Conservation (phyloP, 2,888 invertebrate genomes). For the Papilio demoleus region DNA sequence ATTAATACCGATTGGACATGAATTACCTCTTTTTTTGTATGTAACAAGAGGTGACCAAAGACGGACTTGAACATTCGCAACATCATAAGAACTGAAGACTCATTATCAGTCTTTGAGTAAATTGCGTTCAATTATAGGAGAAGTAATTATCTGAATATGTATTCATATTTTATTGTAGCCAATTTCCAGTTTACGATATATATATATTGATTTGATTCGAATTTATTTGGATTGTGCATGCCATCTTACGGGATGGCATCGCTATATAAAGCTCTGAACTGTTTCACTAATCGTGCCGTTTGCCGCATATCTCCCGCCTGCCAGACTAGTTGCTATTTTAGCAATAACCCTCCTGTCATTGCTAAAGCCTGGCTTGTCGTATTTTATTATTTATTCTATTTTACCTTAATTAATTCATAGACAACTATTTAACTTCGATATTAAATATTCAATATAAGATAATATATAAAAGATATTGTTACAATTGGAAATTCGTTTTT, state of each 20-base stretch:
- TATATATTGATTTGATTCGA: conserved; percentile 14
- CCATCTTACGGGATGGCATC: background rate
- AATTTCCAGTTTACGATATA: background rate
- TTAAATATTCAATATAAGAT: no score
- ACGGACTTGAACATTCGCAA: no score
- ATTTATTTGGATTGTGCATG: conserved; percentile 6
- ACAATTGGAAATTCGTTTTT: no score
- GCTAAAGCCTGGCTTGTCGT: background rate
- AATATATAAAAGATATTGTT: no score
- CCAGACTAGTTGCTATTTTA: conserved; percentile 18
- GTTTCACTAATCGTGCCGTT: conserved; percentile 13
- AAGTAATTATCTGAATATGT: no score
- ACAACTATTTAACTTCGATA: background rate
- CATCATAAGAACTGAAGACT: no score
- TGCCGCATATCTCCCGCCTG: conserved; percentile 16
- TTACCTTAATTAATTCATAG: background rate
- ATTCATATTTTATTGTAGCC: no score
- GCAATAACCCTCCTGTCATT: background rate
- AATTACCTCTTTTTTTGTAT: background rate
- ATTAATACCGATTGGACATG: no score
- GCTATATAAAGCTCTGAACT: conserved; percentile 13
- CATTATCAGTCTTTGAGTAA: no score
- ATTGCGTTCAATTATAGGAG: no score
- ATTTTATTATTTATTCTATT: background rate
- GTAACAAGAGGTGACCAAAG: no score